These are phyloP conservation scores for Charina bottae DNA, from an alignment of 2,113 vertebrate genomes.

Conservation along the genomic window DNA sequence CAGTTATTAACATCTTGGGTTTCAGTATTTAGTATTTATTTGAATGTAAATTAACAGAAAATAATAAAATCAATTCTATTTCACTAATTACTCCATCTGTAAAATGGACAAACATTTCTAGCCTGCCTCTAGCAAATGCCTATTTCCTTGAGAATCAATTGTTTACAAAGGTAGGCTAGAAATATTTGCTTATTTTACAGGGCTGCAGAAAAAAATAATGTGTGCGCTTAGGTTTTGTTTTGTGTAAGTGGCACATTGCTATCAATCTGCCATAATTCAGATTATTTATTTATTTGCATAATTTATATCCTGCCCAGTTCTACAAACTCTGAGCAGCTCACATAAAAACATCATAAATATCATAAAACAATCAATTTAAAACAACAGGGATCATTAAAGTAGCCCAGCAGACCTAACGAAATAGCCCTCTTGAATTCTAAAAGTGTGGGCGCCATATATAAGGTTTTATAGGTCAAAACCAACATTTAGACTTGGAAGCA, in stretches of 20 bases:
- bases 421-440: background rate
- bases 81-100: background rate
- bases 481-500: background rate
- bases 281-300: background rate
- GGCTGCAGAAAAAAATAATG: background rate
- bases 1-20: background rate
- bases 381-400: background rate
- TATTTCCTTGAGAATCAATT: background rate
- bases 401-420: background rate
- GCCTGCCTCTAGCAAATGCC: background rate
- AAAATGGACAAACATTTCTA: background rate
- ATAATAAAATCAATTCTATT: background rate
- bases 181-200: background rate
- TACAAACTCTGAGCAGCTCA: background rate
- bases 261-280: background rate
- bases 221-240: background rate
- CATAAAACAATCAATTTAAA: conserved; percentile 4
- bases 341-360: background rate
- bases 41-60: background rate
- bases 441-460: background rate
- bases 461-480: background rate
- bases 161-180: background rate
- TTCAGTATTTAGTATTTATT: background rate
- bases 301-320: background rate
- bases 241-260: background rate